Percentiles rank a stretch among this genome's conserved stretches.
Conservation (phyloP, 2,888 invertebrate genomes). For the Calameuta pallipes region DNA sequence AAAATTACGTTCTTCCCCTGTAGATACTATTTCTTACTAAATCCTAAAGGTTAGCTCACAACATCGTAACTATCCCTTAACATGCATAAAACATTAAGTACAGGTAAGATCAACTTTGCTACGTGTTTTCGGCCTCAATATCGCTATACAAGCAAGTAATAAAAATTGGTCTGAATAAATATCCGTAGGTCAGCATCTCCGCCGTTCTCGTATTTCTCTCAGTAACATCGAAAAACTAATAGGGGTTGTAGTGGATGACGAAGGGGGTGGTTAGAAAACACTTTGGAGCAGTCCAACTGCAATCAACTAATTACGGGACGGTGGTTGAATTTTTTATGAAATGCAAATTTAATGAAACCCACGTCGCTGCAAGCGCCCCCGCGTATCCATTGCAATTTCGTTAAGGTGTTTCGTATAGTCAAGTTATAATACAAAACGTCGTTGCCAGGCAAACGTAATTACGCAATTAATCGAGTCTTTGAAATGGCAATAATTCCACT, state of each 20-base stretch:
- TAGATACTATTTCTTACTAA: neutral
- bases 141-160: neutral
- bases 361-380: neutral
- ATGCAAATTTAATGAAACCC: neutral
- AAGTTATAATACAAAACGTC: neutral
- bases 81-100: neutral
- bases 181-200: neutral
- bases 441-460: neutral
- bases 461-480: neutral
- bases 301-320: neutral
- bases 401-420: neutral
- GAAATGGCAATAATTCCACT: neutral
- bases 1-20: neutral
- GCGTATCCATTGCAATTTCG: neutral
- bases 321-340: neutral
- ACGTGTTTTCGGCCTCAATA: neutral
- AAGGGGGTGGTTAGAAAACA: neutral
- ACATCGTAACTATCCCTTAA: neutral
- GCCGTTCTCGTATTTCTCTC: neutral
- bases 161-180: neutral
- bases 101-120: neutral
- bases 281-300: neutral
- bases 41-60: neutral
- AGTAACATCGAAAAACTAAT: neutral
- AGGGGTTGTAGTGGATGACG: neutral